A percentile compares a stretch with the other conserved stretches of the same genome.
Evolutionary conservation across 2,797 vertebrate species (phyloP).

Genomic region (Caiman crocodilus): DNA sequence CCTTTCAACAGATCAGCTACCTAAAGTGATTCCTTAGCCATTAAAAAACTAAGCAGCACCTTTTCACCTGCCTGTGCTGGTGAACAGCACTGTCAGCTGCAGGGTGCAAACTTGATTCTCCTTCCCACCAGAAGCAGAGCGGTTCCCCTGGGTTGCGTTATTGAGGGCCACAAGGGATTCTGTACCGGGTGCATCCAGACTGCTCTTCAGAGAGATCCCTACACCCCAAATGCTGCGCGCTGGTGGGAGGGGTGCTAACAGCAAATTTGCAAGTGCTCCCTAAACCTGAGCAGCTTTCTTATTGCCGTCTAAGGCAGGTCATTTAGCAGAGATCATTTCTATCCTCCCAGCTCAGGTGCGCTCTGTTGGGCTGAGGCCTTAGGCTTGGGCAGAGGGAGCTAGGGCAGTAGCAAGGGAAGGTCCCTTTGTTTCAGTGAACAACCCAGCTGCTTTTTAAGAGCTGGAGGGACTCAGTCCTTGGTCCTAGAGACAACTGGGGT

Average conservation of each 20-base stretch:
- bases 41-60: neutral
- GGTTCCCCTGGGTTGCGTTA: neutral
- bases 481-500: neutral
- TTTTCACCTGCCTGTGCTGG: neutral
- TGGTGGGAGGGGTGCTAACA: neutral
- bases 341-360: neutral
- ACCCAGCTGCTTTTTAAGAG: neutral
- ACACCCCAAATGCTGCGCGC: neutral
- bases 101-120: neutral
- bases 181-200: neutral
- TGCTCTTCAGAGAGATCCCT: neutral
- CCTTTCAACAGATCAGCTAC: neutral
- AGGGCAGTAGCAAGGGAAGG: neutral
- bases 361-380: neutral
- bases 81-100: neutral
- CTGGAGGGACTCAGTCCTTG: neutral
- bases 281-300: too few species aligned
- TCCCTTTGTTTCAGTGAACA: neutral
- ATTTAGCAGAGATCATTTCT: neutral
- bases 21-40: neutral
- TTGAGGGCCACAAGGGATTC: neutral
- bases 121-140: neutral
- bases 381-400: neutral
- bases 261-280: neutral
- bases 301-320: too few species aligned